Percentiles rank a stretch among this genome's conserved stretches.
phyloP scores from a whole-genome alignment of 2,888 invertebrate species.

The Rotaria sp. region DNA sequence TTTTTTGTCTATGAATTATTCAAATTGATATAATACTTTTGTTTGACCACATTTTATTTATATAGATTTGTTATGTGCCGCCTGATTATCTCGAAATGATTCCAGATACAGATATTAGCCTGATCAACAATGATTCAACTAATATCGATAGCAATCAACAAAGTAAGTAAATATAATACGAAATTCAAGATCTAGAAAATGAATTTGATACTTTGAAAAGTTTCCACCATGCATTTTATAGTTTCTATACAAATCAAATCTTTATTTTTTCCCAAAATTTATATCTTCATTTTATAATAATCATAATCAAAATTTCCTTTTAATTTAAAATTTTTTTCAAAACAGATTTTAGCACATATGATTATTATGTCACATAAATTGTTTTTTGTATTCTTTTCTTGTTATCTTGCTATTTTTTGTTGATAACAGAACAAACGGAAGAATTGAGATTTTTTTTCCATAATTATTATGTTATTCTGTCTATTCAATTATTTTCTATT shows the following conservation, averaged over 20 bases:
- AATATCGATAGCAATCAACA: background rate
- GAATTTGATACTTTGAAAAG: too few relatives aligned
- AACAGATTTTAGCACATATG: background rate
- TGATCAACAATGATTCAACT: background rate
- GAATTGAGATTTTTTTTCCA: background rate
- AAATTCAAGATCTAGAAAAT: too few relatives aligned
- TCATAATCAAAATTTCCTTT: too few relatives aligned
- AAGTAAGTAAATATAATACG: background rate
- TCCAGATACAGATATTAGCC: background rate
- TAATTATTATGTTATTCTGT: too few relatives aligned
- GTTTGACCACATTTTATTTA: background rate
- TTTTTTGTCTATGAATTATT: too few relatives aligned
- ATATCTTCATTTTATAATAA: too few relatives aligned
- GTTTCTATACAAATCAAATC: too few relatives aligned
- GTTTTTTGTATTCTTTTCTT: background rate
- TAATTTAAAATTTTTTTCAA: too few relatives aligned
- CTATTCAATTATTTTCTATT: too few relatives aligned
- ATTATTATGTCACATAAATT: background rate
- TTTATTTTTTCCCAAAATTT: too few relatives aligned
- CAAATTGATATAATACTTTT: too few relatives aligned
- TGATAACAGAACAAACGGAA: background rate
- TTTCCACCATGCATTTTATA: too few relatives aligned
- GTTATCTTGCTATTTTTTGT: background rate
- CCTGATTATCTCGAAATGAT: slow-evolving; percentile 26
- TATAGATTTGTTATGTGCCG: slow-evolving; percentile 36